These are phyloP conservation scores for Perithous albicinctus DNA, from an alignment of 2,888 invertebrate genomes.

Conservation along the genomic window DNA sequence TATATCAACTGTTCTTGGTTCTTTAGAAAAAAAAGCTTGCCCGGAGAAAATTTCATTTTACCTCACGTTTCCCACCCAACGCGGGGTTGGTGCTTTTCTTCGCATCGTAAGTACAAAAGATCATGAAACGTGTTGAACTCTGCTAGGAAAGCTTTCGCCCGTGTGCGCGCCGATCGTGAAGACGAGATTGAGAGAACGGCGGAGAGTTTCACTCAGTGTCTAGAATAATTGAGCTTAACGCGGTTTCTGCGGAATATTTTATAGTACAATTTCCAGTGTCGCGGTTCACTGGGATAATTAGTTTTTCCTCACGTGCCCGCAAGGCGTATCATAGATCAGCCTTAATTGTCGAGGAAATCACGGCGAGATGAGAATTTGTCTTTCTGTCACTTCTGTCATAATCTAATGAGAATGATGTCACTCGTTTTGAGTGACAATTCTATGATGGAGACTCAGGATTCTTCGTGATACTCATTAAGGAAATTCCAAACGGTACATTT, in stretches of 20 bases:
- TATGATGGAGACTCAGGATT: neutral
- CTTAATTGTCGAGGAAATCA: neutral
- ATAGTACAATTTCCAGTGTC: slow-evolving; percentile 18
- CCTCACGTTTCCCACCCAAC: slow-evolving; percentile 10
- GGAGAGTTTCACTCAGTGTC: slow-evolving; percentile 14
- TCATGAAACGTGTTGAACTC: slow-evolving; percentile 46
- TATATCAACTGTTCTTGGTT: slow-evolving; percentile 42
- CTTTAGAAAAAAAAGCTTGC: slow-evolving; percentile 47
- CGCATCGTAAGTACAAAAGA: slow-evolving; percentile 50
- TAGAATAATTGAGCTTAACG: slow-evolving; percentile 17
- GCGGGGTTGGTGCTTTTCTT: slow-evolving; percentile 23
- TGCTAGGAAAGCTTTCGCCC: slow-evolving; percentile 22
- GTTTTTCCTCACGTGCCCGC: too few species aligned
- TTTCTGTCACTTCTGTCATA: slow-evolving; percentile 4
- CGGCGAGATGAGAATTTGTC: neutral
- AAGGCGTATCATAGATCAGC: neutral
- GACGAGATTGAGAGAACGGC: neutral
- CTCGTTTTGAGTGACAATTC: slow-evolving; percentile 16
- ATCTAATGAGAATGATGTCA: slow-evolving; percentile 26
- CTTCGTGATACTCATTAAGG: neutral
- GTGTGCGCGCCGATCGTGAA: neutral
- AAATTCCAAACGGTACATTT: neutral
- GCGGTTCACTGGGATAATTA: neutral
- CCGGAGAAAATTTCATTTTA: slow-evolving; percentile 53
- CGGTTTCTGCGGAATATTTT: slow-evolving; percentile 8